Evolutionary conservation across 2,888 invertebrate genomes (phyloP).

Genomic region (Pandemis cinnamomeana): DNA sequence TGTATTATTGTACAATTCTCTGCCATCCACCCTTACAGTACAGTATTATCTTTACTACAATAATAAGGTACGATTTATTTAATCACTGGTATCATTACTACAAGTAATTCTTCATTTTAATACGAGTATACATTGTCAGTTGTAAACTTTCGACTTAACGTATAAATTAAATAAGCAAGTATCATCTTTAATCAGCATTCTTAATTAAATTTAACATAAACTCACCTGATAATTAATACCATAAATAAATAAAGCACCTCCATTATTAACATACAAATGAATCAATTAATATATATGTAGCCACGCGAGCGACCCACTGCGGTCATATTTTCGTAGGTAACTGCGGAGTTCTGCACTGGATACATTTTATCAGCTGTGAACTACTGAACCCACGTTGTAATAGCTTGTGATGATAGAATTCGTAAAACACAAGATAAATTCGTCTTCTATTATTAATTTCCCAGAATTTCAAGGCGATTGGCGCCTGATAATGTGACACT

Average conservation of each 20-base stretch:
- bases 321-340: constrained; percentile 21
- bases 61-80: too few species aligned
- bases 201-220: background rate
- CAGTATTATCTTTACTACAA: too few species aligned
- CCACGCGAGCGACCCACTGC: background rate
- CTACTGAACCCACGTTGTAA: constrained; percentile 35
- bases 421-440: constrained; percentile 6
- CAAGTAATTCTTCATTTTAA: background rate
- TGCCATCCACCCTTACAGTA: too few species aligned
- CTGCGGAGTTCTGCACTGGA: constrained; percentile 28
- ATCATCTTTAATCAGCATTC: background rate
- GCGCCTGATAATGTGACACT: background rate
- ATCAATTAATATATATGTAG: background rate
- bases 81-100: too few species aligned
- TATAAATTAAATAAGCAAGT: background rate
- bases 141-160: background rate
- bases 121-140: background rate
- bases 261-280: constrained; percentile 2
- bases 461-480: constrained; percentile 20
- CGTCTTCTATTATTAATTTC: constrained; percentile 10
- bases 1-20: too few species aligned
- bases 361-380: constrained; percentile 31
- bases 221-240: constrained; percentile 34
- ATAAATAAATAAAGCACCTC: constrained; percentile 23
- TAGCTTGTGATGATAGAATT: constrained; percentile 16